A percentile compares a stretch with the other conserved stretches of the same genome.
Conservation (phyloP, 2,888 invertebrate genomes). For the Agrypnus murinus region DNA sequence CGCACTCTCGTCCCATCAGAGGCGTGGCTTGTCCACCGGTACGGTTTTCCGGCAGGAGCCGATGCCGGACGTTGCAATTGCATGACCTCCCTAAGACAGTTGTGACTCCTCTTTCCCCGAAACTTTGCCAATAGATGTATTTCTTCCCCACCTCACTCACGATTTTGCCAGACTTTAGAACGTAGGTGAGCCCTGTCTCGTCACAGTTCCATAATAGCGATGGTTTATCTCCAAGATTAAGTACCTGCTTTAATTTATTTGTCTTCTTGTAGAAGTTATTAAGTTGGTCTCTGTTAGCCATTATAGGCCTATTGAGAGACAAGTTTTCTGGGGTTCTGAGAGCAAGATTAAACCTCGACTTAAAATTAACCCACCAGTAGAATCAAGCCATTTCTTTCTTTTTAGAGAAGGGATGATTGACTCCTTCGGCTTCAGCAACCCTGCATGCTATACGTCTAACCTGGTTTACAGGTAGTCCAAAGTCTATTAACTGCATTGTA, state of each 20-base stretch:
- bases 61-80: no score
- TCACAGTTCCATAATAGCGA: not conserved
- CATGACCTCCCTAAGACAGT: conserved; percentile 5
- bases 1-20: no score
- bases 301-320: not conserved
- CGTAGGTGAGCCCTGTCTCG: not conserved
- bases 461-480: conserved; percentile 2
- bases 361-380: not conserved
- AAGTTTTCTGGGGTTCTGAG: not conserved
- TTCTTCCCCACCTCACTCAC: not conserved
- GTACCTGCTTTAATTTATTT: no score
- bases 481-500: not conserved
- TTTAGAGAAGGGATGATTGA: conserved; percentile 7
- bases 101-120: not conserved
- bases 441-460: not conserved
- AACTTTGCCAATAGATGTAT: not conserved
- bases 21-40: no score
- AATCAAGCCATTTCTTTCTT: not conserved
- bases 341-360: not conserved
- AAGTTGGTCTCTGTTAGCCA: not conserved
- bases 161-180: conserved; percentile 1
- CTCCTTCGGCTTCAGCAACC: not conserved
- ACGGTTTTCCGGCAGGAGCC: no score
- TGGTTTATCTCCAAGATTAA: no score
- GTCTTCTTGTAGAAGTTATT: not conserved